Base-by-base conservation (phyloP, 2,888 invertebrate species). In the Sarcophaga subvicina region DNA sequence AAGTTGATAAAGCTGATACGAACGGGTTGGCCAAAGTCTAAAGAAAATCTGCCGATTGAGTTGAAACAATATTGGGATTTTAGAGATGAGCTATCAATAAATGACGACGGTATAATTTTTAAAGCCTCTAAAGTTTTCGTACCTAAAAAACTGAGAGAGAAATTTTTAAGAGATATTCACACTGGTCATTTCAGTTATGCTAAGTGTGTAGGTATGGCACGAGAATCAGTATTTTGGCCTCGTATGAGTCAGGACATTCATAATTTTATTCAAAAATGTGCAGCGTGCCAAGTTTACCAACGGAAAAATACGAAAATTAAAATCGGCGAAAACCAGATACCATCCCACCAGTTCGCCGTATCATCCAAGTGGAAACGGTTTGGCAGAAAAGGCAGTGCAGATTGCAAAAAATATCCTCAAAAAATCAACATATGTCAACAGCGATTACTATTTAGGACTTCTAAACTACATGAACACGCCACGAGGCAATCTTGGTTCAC, bases 311-410 rank as follows among this genome's bases (percentile, higher is more conserved):
- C 8, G 1, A 70, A 70, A 70, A 17, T 80, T 27, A n/a, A n/a
- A n/a, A n/a, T n/a, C n/a, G n/a, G n/a, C n/a, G n/a, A n/a, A n/a
- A n/a, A n/a, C n/a, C n/a, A n/a, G n/a, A n/a, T n/a, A n/a, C n/a
- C 27, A 27, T 27, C 0, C 5, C 27, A 27, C 27, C 27, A 3
- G 27, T 27, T 27, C 27, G 27, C 67, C 73, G 14, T 67, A 80
- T 22, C 80, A 80, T 17, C 72, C 72, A 14, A 80, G 72, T 14
- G 80, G 67, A 1, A 80, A 73, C 47, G 80, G 75, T 5, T 54
- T 75, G 45, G 76, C 75, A 17, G 75, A 76, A 17, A 75, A 62
- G 22, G 70, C 81, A 54, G 75, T 75, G 6, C 81, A 81, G 49
- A 76, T 70, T 2, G 75, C 81, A 10, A 79, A 70, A 20, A 79